Base-by-base conservation (phyloP, 2,113 vertebrate species). In the Xyrauchen texanus region DNA sequence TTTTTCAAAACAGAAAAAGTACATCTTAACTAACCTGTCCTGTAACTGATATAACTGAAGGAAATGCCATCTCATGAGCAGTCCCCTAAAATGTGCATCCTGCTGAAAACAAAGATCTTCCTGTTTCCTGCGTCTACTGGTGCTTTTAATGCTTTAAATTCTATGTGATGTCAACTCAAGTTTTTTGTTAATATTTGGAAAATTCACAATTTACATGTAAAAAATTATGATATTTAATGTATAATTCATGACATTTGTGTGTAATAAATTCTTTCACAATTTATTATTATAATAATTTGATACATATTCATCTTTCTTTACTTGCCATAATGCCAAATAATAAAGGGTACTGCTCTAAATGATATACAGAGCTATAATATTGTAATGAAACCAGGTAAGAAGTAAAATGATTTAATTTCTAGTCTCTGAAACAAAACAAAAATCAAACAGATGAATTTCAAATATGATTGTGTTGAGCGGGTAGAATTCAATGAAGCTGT, bases 1-100 rank as follows among this genome's bases (percentile, higher is more conserved):
- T 81, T 6, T n/a, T n/a, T 1, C 6, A 81, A 6, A 42, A 63
- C 6, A 84, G 64, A 4, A 84, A 76, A 34, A 80, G 3, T 15
- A 69, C 60, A 12, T 72, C 62, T 8, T 0, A 3, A 9, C 60
- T 16, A 55, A 4, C 45, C 52, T 15, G 6, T 7, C 5, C 3
- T 46, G 46, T 81, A 76, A 65, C 15, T 49, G 13, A 49, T 44
- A n/a, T 70, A 70, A 44, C 52, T 21, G 15, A 62, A 4, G 15
- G 10, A 34, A 60, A 16, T 46, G 45, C 15, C 6, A 15, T 3
- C 68, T 15, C 67, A 69, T 10, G 53, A 12, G 67, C 16, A 34
- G 21, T 34, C 21, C 21, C 21, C 21, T 34, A 34, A 34, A 69
- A 55, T 4, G 21, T 4, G 3, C 51, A 55, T 53, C 11, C 21